Conservation (phyloP, 2,888 invertebrate species). For the Scotopteryx bipunctaria region DNA sequence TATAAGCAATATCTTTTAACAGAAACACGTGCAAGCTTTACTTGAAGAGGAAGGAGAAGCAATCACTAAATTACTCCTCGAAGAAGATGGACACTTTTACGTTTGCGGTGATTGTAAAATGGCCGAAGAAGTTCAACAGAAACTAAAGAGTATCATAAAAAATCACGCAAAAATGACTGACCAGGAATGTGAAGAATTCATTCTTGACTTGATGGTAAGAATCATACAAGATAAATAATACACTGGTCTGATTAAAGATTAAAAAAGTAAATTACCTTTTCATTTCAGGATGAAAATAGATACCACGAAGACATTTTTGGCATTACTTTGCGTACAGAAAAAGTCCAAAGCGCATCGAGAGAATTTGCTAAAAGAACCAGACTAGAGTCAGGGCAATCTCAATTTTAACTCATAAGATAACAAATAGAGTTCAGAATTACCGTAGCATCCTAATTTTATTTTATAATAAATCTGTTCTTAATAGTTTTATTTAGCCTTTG, state of each 20-base stretch:
- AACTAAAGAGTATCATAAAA: slow-evolving; percentile 90
- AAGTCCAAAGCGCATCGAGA: slow-evolving; percentile 92
- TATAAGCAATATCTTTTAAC: no score
- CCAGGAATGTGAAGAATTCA: slow-evolving; percentile 90
- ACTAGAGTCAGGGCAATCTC: slow-evolving; percentile 57
- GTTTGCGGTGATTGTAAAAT: slow-evolving; percentile 98
- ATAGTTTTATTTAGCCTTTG: not conserved
- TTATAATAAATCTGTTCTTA: not conserved
- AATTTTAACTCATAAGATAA: slow-evolving; percentile 31
- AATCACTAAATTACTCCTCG: slow-evolving; percentile 89
- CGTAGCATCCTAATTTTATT: not conserved
- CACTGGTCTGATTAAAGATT: not conserved
- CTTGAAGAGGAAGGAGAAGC: slow-evolving; percentile 89
- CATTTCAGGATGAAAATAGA: slow-evolving; percentile 92
- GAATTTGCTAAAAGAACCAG: slow-evolving; percentile 87
- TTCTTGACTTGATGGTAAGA: slow-evolving; percentile 92
- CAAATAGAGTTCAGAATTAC: not conserved
- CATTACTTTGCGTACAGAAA: slow-evolving; percentile 93
- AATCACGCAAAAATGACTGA: slow-evolving; percentile 86
- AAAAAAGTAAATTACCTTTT: not conserved
- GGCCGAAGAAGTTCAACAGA: slow-evolving; percentile 97
- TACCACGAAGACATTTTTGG: slow-evolving; percentile 99
- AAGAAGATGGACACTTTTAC: slow-evolving; percentile 94
- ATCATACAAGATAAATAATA: not conserved
- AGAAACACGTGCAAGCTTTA: slow-evolving; percentile 97